A percentile compares a stretch with the other conserved stretches of the same genome.
Conservation (phyloP, 2,888 invertebrate genomes). For the Galerucella pusilla region DNA sequence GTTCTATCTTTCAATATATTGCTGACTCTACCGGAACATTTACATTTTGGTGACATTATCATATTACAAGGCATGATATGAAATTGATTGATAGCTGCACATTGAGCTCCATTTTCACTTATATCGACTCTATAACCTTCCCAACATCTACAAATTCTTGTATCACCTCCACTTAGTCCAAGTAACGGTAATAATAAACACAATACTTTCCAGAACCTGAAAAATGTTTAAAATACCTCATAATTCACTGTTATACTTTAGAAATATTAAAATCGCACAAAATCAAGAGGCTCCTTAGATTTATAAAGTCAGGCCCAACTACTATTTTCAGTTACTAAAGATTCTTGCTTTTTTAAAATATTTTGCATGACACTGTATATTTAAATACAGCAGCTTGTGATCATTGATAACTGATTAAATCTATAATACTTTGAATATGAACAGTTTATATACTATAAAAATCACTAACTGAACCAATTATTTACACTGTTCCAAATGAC, state of each 20-base stretch:
- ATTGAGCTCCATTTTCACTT: constrained; percentile 52
- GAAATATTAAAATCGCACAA: too few species aligned
- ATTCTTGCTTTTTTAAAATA: too few species aligned
- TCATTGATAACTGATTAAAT: too few species aligned
- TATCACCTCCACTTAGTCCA: constrained; percentile 20
- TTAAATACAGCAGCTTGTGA: too few species aligned
- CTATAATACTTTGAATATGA: too few species aligned
- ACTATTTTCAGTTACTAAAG: too few species aligned
- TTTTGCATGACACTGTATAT: too few species aligned
- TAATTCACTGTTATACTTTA: too few species aligned
- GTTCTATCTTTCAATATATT: constrained; percentile 58
- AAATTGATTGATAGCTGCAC: constrained; percentile 54
- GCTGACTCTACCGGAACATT: constrained; percentile 55
- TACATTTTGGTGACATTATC: constrained; percentile 55
- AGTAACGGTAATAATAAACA: constrained; percentile 22
- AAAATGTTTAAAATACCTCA: neutral
- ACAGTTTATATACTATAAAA: too few species aligned
- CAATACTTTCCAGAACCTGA: constrained; percentile 35
- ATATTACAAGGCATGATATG: constrained; percentile 59
- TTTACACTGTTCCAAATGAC: constrained; percentile 16
- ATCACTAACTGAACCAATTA: neutral
- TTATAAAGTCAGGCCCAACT: too few species aligned
- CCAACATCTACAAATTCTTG: constrained; percentile 56
- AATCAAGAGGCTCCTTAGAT: too few species aligned
- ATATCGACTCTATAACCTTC: constrained; percentile 56